Conservation (phyloP, 2,113 vertebrate genomes). For the Sinosuthora webbiana region DNA sequence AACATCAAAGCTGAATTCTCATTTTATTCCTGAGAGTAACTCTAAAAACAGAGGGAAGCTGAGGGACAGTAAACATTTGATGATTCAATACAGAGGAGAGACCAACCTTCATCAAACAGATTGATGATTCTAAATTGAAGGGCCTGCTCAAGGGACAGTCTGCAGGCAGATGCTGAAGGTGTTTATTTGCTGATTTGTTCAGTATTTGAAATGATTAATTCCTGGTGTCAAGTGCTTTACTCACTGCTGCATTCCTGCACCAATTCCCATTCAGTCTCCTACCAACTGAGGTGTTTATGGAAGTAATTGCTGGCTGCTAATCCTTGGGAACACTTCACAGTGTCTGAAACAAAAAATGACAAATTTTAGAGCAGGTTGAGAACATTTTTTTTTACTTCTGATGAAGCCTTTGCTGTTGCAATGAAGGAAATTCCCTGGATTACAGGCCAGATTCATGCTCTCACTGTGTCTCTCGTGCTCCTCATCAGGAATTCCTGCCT, state of each 20-base stretch:
- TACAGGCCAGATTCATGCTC: neutral
- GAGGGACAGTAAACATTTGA: neutral
- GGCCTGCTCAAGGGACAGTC: neutral
- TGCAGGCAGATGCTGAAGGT: neutral
- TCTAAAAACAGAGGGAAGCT: neutral
- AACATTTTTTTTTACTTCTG: neutral
- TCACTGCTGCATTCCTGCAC: neutral
- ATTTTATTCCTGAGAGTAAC: constrained; percentile 3
- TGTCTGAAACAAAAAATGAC: neutral
- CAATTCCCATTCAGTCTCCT: neutral
- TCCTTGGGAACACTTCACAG: neutral
- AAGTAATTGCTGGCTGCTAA: neutral
- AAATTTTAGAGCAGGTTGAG: neutral
- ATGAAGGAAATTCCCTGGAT: neutral
- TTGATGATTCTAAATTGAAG: neutral
- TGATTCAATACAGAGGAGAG: neutral
- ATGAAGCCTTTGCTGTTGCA: neutral
- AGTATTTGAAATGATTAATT: neutral
- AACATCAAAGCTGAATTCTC: constrained; percentile 36
- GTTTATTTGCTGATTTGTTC: neutral
- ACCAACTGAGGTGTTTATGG: neutral
- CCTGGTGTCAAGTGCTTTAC: neutral
- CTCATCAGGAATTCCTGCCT: neutral
- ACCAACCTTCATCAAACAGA: neutral
- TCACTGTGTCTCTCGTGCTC: neutral